Evolutionary conservation across 2,113 vertebrate species (phyloP).

Genomic region (Puntigrus tetrazona): DNA sequence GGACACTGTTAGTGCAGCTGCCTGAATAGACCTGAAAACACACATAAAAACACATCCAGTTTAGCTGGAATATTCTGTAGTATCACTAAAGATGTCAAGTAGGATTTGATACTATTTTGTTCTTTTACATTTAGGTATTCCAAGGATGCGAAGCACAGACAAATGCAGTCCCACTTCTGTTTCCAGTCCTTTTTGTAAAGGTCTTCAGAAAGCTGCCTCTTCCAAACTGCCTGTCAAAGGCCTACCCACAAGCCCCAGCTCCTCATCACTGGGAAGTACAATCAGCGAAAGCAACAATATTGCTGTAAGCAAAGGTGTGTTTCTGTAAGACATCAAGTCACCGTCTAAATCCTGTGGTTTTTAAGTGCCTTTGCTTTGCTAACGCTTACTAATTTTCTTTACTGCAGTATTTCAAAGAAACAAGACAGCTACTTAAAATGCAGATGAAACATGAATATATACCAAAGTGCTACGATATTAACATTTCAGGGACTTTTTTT

Average conservation of each 20-base stretch:
- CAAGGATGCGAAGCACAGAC: constrained; percentile 44
- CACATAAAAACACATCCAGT: neutral
- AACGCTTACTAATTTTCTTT: neutral
- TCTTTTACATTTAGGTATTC: constrained; percentile 31
- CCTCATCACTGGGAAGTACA: constrained; percentile 52
- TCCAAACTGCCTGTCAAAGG: constrained; percentile 75
- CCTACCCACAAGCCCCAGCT: constrained; percentile 59
- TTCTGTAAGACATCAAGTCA: neutral
- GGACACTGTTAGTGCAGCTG: neutral
- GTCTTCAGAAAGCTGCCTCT: constrained; percentile 26
- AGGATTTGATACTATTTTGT: neutral
- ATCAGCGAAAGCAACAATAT: constrained; percentile 55
- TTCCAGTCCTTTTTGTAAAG: constrained; percentile 36
- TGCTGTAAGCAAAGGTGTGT: constrained; percentile 47
- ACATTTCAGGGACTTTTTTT: neutral
- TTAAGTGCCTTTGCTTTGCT: neutral
- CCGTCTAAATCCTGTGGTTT: neutral
- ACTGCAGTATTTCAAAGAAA: neutral
- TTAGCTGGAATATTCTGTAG: neutral
- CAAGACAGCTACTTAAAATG: neutral
- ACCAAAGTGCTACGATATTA: neutral
- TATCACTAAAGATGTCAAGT: neutral
- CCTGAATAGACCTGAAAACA: neutral
- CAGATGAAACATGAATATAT: neutral
- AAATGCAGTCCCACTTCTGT: constrained; percentile 31